Evolutionary conservation across 2,797 vertebrate species (phyloP).

Genomic region (Champsocephalus esox): DNA sequence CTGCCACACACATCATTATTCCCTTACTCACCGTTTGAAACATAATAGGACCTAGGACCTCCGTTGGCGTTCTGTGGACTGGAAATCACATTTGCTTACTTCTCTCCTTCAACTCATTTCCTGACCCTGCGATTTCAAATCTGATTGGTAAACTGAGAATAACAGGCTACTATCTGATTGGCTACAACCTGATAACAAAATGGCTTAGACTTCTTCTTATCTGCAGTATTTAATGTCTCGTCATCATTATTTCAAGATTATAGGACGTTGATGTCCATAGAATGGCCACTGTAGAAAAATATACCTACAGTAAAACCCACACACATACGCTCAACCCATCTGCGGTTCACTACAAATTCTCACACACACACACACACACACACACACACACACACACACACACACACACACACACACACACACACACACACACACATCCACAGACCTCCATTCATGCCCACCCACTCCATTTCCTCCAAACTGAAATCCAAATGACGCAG

Average conservation of each 20-base stretch:
- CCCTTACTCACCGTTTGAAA: conserved; percentile 53
- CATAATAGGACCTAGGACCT: conserved; percentile 44
- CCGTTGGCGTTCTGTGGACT: conserved; percentile 40
- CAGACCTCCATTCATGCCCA: conserved; percentile 67
- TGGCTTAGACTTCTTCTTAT: not conserved
- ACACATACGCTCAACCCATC: conserved; percentile 71
- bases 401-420: not conserved
- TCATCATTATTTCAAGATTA: not conserved
- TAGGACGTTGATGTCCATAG: conserved; percentile 15
- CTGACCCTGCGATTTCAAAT: conserved; percentile 34
- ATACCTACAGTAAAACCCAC: conserved; percentile 58
- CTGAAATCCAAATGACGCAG: conserved; percentile 57
- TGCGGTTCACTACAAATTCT: conserved; percentile 64
- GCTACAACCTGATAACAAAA: conserved; percentile 11
- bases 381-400: conserved; percentile 61
- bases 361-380: conserved; percentile 58
- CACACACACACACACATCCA: conserved; percentile 55
- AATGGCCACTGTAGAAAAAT: conserved; percentile 38
- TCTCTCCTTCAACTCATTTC: conserved; percentile 41
- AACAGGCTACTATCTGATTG: conserved; percentile 33
- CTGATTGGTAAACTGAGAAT: conserved; percentile 43
- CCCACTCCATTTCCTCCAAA: conserved; percentile 51
- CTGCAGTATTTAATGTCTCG: conserved; percentile 6
- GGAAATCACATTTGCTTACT: conserved; percentile 63
- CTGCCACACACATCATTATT: conserved; percentile 38